phyloP scores from a whole-genome alignment of 2,888 invertebrate genomes.

The Drosophila anomelani region DNA sequence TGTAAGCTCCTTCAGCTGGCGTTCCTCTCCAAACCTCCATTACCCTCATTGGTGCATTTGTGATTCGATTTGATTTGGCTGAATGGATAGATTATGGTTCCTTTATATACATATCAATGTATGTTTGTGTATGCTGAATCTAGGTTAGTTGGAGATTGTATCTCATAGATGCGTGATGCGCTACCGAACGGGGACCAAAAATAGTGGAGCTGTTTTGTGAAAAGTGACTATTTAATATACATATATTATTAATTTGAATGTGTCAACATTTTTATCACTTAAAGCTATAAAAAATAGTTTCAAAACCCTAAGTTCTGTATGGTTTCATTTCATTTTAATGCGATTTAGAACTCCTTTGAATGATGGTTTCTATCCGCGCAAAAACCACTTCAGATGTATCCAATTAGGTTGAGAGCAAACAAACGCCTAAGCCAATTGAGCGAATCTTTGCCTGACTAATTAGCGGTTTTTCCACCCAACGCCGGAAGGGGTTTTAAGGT shows the following conservation, averaged over 20 bases:
- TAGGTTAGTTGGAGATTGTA: slow-evolving; percentile 43
- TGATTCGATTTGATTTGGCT: slow-evolving; percentile 53
- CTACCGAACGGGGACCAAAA: not conserved
- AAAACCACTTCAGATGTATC: slow-evolving; percentile 7
- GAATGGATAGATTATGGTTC: slow-evolving; percentile 45
- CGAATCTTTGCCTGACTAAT: slow-evolving; percentile 23
- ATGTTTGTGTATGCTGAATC: slow-evolving; percentile 11
- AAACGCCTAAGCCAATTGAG: slow-evolving; percentile 21
- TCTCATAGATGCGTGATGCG: slow-evolving; percentile 9
- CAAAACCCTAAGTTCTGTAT: not conserved
- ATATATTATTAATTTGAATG: no score
- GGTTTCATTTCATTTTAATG: not conserved
- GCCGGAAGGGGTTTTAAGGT: slow-evolving; percentile 1
- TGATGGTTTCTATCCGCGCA: not conserved
- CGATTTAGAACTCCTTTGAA: not conserved
- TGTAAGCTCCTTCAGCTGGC: slow-evolving; percentile 38
- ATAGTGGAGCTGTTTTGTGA: not conserved
- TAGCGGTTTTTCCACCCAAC: slow-evolving; percentile 14
- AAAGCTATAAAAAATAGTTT: not conserved
- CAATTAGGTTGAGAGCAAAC: slow-evolving; percentile 14
- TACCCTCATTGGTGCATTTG: slow-evolving; percentile 45
- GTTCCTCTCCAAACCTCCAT: not conserved
- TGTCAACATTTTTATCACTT: no score
- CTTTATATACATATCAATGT: not conserved
- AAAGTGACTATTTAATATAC: no score